A percentile compares a stretch with the other conserved stretches of the same genome.
Evolutionary conservation across 2,888 invertebrate genomes (phyloP).

Genomic region (Heterodera filipjevi): DNA sequence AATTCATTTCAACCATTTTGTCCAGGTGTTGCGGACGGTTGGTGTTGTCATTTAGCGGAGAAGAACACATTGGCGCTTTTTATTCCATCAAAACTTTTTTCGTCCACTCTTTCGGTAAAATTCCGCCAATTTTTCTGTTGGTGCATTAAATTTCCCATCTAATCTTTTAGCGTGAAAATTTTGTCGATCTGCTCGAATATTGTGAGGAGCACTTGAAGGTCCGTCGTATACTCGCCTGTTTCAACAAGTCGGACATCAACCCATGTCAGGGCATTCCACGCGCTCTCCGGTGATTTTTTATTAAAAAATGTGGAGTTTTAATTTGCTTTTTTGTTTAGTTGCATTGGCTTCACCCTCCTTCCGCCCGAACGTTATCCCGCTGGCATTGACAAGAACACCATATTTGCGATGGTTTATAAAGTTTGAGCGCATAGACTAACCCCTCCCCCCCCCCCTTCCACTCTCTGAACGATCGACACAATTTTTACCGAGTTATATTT

Average conservation of each 20-base stretch:
- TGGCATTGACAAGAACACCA: conserved; percentile 38
- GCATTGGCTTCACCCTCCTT: conserved; percentile 48
- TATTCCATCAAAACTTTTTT: conserved; percentile 41
- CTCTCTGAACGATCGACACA: conserved; percentile 1
- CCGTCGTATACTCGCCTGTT: conserved; percentile 47
- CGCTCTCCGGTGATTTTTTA: conserved; percentile 35
- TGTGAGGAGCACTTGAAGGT: conserved; percentile 46
- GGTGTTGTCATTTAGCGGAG: conserved; percentile 48
- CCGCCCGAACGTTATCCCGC: conserved; percentile 44
- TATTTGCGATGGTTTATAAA: conserved; percentile 48
- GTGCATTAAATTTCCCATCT: not conserved
- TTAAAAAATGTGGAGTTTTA: not conserved
- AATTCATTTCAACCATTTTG: conserved; percentile 7
- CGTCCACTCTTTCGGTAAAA: conserved; percentile 35
- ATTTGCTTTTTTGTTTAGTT: conserved; percentile 16
- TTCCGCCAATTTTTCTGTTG: not conserved
- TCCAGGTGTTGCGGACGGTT: conserved; percentile 48
- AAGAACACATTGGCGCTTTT: conserved; percentile 46
- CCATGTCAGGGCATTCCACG: conserved; percentile 49
- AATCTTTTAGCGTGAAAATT: conserved; percentile 43
- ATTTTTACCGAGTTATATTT: not conserved
- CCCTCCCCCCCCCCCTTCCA: not conserved
- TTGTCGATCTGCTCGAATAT: conserved; percentile 45
- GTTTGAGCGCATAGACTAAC: conserved; percentile 31
- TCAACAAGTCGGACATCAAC: conserved; percentile 47